phyloP scores from a whole-genome alignment of 2,113 vertebrate genomes.

The Crotalus tigris region DNA sequence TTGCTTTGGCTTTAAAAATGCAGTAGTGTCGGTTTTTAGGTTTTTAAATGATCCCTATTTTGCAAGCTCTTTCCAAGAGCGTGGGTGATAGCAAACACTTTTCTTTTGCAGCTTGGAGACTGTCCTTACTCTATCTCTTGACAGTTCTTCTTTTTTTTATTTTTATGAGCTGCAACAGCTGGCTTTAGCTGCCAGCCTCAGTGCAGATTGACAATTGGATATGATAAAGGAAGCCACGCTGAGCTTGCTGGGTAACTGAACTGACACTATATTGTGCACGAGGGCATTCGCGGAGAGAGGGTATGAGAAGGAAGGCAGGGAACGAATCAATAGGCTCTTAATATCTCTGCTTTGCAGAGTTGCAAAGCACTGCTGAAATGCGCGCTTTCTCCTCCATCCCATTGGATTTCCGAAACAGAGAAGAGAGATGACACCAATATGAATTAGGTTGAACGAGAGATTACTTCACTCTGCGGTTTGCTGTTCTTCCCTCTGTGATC shows the following conservation, averaged over 20 bases:
- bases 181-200: conserved; percentile 15
- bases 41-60: conserved; percentile 28
- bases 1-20: conserved; percentile 42
- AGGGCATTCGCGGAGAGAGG: background rate
- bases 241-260: conserved; percentile 30
- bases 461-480: background rate
- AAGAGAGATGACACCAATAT: background rate
- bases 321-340: background rate
- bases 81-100: conserved; percentile 29
- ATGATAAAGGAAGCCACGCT: conserved; percentile 25
- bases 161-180: conserved; percentile 44
- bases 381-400: conserved; percentile 14
- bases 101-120: conserved; percentile 13
- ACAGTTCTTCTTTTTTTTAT: background rate
- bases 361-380: conserved; percentile 20
- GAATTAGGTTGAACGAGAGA: conserved; percentile 4
- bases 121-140: conserved; percentile 34
- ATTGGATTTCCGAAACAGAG: conserved; percentile 1
- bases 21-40: background rate
- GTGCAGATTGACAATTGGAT: conserved; percentile 25
- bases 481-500: conserved; percentile 20
- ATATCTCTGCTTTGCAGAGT: conserved; percentile 20
- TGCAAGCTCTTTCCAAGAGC: conserved; percentile 32
- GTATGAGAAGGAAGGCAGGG: background rate
- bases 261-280: conserved; percentile 13